Evolutionary conservation across 1,140 invertebrate species (phyloP).

Genomic region (Zaprionus gabonicus): DNA sequence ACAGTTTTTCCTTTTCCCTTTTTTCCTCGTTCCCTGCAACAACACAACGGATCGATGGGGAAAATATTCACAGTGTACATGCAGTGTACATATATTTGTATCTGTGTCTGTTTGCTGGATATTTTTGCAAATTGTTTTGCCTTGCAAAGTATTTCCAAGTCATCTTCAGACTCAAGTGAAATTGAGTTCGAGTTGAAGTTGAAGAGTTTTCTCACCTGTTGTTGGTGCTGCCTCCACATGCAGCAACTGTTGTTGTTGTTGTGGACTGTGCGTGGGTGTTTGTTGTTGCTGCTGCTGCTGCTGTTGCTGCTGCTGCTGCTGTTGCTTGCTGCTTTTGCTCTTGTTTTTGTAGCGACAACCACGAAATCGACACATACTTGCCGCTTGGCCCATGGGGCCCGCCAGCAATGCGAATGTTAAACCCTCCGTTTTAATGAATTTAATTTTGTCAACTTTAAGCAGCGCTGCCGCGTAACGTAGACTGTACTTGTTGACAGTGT

Average conservation of each 20-base stretch:
- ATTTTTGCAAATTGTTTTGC: slow-evolving; percentile 49
- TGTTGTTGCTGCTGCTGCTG: slow-evolving; percentile 50
- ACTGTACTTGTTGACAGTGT: slow-evolving; percentile 55
- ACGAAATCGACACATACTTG: slow-evolving; percentile 88
- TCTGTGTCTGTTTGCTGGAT: slow-evolving; percentile 31
- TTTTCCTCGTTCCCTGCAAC: neutral
- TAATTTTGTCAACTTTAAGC: slow-evolving; percentile 81
- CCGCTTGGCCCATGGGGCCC: slow-evolving; percentile 88
- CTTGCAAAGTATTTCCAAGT: slow-evolving; percentile 32
- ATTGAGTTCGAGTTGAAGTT: neutral
- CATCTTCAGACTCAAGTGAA: neutral
- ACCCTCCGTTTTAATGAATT: slow-evolving; percentile 84
- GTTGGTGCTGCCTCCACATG: slow-evolving; percentile 30
- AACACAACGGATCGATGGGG: slow-evolving; percentile 27
- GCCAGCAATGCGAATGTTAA: slow-evolving; percentile 84
- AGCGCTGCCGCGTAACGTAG: slow-evolving; percentile 68
- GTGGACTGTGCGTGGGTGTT: slow-evolving; percentile 56
- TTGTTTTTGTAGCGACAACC: slow-evolving; percentile 88
- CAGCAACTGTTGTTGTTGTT: slow-evolving; percentile 51
- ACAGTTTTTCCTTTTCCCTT: slow-evolving; percentile 39
- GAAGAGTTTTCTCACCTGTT: slow-evolving; percentile 46
- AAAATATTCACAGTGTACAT: slow-evolving; percentile 14
- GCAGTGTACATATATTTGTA: slow-evolving; percentile 11
- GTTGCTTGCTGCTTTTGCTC: slow-evolving; percentile 81
- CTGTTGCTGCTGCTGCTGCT: slow-evolving; percentile 65